A percentile compares a stretch with the other conserved stretches of the same genome.
Evolutionary conservation across 2,888 invertebrate species (phyloP).

Genomic region (Tipula vernalis): DNA sequence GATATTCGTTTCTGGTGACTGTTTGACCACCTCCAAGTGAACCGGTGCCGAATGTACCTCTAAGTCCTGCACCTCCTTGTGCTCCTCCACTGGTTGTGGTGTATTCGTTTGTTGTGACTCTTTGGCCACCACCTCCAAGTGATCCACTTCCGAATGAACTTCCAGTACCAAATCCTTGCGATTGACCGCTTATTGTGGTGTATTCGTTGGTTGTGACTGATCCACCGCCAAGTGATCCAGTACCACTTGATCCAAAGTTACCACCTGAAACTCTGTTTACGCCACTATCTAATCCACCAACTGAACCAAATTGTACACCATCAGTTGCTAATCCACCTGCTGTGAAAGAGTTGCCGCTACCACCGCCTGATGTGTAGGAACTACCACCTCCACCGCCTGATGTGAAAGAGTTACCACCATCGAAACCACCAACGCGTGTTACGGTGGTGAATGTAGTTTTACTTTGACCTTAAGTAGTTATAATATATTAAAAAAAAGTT

Average conservation of each 20-base stretch:
- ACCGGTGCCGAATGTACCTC: not conserved
- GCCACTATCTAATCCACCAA: not conserved
- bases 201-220: not conserved
- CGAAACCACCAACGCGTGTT: not conserved
- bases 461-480: not conserved
- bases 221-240: not conserved
- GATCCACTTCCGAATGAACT: not conserved
- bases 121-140: not conserved
- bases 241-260: not conserved
- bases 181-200: not conserved
- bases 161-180: not conserved
- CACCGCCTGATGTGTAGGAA: not conserved
- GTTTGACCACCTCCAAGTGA: not conserved
- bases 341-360: not conserved
- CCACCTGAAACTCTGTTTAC: not conserved
- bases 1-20: not conserved
- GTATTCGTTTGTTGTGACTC: not conserved
- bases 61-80: not conserved
- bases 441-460: not conserved
- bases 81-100: not conserved
- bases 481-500: not conserved
- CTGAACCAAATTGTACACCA: not conserved
- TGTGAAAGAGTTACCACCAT: not conserved
- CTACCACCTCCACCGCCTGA: not conserved
- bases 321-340: not conserved